These are phyloP conservation scores for Euura lappo DNA, from an alignment of 1,140 invertebrate genomes.

Conservation along the genomic window DNA sequence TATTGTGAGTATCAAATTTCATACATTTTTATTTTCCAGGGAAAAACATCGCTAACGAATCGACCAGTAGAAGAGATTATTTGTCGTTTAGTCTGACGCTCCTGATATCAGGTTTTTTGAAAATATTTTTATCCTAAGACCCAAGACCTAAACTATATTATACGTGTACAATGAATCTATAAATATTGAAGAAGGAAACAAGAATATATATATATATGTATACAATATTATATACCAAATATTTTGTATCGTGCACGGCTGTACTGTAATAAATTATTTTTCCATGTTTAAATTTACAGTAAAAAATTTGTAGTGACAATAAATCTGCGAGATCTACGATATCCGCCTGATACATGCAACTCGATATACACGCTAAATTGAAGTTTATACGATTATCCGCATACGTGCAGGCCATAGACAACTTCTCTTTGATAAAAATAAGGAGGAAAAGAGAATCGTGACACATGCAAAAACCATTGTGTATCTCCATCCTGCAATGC, in stretches of 20 bases:
- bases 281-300: conserved; percentile 19
- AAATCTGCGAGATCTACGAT: no score
- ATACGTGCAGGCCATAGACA: no score
- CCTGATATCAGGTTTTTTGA: conserved; percentile 21
- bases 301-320: no score
- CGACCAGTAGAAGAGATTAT: conserved; percentile 8
- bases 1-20: neutral
- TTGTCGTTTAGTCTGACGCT: conserved; percentile 24
- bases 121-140: conserved; percentile 19
- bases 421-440: no score
- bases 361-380: no score
- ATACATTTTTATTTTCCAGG: conserved; percentile 39
- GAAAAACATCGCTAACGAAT: conserved; percentile 49
- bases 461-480: no score
- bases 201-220: neutral
- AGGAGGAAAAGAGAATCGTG: no score
- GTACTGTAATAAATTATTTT: conserved; percentile 48
- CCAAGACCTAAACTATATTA: neutral
- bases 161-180: neutral
- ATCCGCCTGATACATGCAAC: no score
- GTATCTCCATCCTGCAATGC: no score
- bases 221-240: conserved; percentile 20
- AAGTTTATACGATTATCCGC: no score
- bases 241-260: conserved; percentile 33
- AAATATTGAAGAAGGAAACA: neutral